Evolutionary conservation across 2,888 invertebrate species (phyloP), one percentile per base, ranked within the genome.

Genomic region (Drosophila parthenogenetica): DNA sequence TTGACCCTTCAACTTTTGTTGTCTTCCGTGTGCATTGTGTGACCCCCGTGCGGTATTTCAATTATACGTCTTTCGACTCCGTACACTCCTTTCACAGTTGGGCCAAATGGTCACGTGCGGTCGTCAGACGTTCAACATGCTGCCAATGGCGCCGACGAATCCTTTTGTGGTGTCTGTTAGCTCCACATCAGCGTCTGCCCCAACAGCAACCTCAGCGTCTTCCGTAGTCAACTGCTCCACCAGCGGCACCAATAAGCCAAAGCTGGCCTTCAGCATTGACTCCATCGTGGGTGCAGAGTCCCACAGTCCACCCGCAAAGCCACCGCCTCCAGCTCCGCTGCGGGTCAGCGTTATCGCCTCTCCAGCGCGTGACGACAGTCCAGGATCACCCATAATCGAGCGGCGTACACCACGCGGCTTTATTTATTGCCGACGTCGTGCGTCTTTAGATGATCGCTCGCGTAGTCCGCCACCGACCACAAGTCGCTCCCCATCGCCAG

Each of bases 211-310:
- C 43, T 70, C 83, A 49, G 81, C 89, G 14, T 19, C 81, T 45
- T 70, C 88, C 22, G 79, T 73, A 3, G 59, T 73, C 46, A 72
- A 70, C 46, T 77, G 73, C 69, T 72, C 65, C 39, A 16, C 64
- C 25, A 69, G 64, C 61, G 73, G 65, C 58, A 35, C 35, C 35
- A 96, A 96, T 87, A 97, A 97, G 93, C 97, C 98, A 83, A 98
- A 97, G 93, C 96, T 98, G 92, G 98, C 97, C 90, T 98, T 98
- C 92, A 97, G 97, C 91, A 98, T 98, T 93, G 98, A 98, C 93
- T 97, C 97, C 90, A 97, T 98, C 91, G 97, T 98, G 71, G 97
- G 97, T 73, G 64, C 57, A 1, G 69, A 50, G 11, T 58, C 77
- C 7, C 40, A 29, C 8, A 8, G 29, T 29, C 2, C 48, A 3